A percentile compares a stretch with the other conserved stretches of the same genome.
Conservation (phyloP, 2,888 invertebrate species). For the Tetragnatha montana region DNA sequence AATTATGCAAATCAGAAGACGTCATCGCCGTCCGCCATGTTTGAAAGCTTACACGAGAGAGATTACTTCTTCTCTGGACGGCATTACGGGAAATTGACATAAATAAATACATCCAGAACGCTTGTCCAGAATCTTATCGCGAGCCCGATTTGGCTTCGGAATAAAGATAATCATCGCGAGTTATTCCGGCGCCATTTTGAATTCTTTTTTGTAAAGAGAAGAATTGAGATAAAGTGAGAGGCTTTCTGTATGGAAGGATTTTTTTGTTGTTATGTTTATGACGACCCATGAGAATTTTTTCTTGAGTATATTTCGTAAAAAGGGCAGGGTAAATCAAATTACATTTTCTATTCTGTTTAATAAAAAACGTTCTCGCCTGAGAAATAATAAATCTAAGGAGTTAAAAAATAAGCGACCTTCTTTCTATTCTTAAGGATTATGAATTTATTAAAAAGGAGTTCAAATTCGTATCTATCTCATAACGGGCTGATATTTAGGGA, state of each 20-base stretch:
- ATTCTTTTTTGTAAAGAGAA: neutral
- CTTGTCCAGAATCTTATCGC: conserved; percentile 31
- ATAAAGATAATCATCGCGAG: conserved; percentile 16
- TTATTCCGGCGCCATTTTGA: neutral
- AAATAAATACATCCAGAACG: conserved; percentile 33
- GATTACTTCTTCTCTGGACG: conserved; percentile 32
- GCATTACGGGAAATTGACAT: conserved; percentile 52
- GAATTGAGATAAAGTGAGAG: conserved; percentile 26
- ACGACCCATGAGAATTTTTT: conserved; percentile 13
- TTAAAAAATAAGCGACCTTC: conserved; percentile 32
- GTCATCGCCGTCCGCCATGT: conserved; percentile 34
- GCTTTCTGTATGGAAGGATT: conserved; percentile 36
- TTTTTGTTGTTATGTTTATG: neutral
- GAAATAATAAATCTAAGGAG: conserved; percentile 7
- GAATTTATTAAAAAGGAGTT: neutral
- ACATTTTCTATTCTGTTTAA: conserved; percentile 4
- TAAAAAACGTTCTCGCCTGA: conserved; percentile 5
- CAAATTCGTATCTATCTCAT: neutral
- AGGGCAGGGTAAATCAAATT: conserved; percentile 51
- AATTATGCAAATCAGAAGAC: conserved; percentile 63
- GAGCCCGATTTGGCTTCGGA: neutral
- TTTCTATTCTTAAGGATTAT: conserved; percentile 39
- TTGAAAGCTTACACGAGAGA: conserved; percentile 28
- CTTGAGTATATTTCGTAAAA: conserved; percentile 40
- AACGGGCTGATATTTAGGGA: conserved; percentile 4